Conservation (phyloP, 2,888 invertebrate genomes). For the Ophion ellenae region DNA sequence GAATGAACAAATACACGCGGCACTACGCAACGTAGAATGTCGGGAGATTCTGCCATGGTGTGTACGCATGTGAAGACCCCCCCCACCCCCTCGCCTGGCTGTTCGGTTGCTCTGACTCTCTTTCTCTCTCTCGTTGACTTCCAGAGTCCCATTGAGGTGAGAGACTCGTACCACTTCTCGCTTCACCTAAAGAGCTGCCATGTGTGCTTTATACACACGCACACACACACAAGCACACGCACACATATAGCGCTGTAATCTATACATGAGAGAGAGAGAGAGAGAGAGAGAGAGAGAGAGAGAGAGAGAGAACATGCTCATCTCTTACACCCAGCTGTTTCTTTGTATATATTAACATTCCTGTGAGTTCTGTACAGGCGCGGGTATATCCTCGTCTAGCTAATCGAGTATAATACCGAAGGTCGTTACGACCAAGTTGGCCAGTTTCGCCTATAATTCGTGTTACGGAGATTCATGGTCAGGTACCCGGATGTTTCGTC, state of each 20-base stretch:
- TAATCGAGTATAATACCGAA: conserved; percentile 62
- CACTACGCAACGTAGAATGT: conserved; percentile 30
- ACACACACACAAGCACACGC: no score
- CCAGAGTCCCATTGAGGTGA: conserved; percentile 43
- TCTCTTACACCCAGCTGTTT: conserved; percentile 51
- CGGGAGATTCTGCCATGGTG: neutral
- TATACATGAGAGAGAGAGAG: neutral
- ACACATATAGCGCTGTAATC: no score
- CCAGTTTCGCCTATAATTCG: conserved; percentile 29
- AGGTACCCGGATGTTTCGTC: conserved; percentile 14
- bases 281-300: neutral
- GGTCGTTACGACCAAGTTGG: conserved; percentile 28
- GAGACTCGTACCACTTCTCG: conserved; percentile 47
- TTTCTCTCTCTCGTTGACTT: conserved; percentile 26
- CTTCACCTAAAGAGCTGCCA: no score
- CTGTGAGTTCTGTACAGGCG: conserved; percentile 38
- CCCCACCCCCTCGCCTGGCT: conserved; percentile 20
- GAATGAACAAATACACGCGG: conserved; percentile 72
- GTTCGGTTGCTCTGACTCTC: conserved; percentile 10
- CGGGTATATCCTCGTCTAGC: conserved; percentile 60
- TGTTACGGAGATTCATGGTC: neutral
- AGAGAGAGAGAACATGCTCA: conserved; percentile 42
- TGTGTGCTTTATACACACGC: no score
- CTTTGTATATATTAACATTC: conserved; percentile 68
- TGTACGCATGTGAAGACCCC: conserved; percentile 30